Percentiles rank a stretch among this genome's conserved stretches.
These are phyloP conservation scores for Stomorhina lunata DNA, from an alignment of 2,888 invertebrate genomes.

Conservation along the genomic window DNA sequence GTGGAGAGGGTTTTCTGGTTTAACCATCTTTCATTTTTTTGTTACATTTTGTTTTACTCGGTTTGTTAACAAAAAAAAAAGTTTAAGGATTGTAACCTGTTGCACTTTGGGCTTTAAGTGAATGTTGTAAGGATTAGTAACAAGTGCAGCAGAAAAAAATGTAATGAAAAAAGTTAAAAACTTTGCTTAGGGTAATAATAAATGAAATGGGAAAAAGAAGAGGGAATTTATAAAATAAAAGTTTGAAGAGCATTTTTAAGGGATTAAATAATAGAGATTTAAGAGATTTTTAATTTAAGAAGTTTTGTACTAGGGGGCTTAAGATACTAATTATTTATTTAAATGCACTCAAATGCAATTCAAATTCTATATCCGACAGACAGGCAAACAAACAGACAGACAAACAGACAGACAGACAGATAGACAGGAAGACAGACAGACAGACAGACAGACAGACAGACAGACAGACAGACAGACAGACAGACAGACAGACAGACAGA, in stretches of 20 bases:
- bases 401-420: too few species aligned
- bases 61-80: slow-evolving; percentile 21
- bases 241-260: neutral
- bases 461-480: too few species aligned
- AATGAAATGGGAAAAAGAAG: neutral
- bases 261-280: neutral
- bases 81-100: slow-evolving; percentile 49
- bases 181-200: neutral
- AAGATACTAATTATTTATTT: too few species aligned
- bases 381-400: too few species aligned
- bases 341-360: too few species aligned
- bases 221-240: neutral
- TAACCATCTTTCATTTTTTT: neutral
- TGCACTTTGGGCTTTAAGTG: slow-evolving; percentile 29
- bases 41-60: neutral
- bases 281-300: neutral
- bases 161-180: neutral
- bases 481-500: too few species aligned
- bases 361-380: too few species aligned
- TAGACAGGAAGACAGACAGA: too few species aligned
- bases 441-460: too few species aligned
- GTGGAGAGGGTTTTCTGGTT: neutral
- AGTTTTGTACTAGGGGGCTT: too few species aligned
- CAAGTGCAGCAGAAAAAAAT: slow-evolving; percentile 4
- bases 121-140: slow-evolving; percentile 30